These are phyloP conservation scores for Sinocyclocheilus anophthalmus DNA, from an alignment of 2,113 vertebrate genomes.

Conservation along the genomic window DNA sequence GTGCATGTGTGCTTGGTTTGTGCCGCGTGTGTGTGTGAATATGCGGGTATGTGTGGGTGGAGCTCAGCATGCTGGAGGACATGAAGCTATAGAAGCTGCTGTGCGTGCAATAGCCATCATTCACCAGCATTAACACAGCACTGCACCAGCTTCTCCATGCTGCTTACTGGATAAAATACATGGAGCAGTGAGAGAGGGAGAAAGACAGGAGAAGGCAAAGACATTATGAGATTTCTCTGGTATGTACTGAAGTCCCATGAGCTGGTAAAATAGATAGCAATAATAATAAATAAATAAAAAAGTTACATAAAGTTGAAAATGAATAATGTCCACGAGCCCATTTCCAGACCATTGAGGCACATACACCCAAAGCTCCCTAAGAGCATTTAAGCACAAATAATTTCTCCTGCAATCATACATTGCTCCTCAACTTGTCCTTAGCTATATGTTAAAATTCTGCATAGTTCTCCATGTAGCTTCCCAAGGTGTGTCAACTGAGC, in stretches of 20 bases:
- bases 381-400: neutral
- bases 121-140: slow-evolving; percentile 23
- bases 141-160: slow-evolving; percentile 1
- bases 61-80: slow-evolving; percentile 5
- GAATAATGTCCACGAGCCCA: too few species aligned
- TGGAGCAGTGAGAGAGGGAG: neutral
- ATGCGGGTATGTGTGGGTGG: neutral
- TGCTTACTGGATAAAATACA: slow-evolving; percentile 3
- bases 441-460: neutral
- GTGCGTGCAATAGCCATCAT: slow-evolving; percentile 14
- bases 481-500: neutral
- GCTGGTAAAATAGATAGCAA: too few species aligned
- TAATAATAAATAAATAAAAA: too few species aligned
- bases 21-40: neutral
- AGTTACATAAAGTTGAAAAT: too few species aligned
- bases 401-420: neutral
- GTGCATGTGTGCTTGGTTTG: neutral
- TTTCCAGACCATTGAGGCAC: neutral
- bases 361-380: too few species aligned
- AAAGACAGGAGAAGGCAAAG: neutral
- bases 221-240: too few species aligned
- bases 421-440: neutral
- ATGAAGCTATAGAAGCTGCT: slow-evolving; percentile 4
- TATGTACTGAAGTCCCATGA: too few species aligned
- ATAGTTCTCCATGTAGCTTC: neutral